These are phyloP conservation scores for Byasa hedistus DNA, from an alignment of 2,888 invertebrate genomes.

Conservation along the genomic window DNA sequence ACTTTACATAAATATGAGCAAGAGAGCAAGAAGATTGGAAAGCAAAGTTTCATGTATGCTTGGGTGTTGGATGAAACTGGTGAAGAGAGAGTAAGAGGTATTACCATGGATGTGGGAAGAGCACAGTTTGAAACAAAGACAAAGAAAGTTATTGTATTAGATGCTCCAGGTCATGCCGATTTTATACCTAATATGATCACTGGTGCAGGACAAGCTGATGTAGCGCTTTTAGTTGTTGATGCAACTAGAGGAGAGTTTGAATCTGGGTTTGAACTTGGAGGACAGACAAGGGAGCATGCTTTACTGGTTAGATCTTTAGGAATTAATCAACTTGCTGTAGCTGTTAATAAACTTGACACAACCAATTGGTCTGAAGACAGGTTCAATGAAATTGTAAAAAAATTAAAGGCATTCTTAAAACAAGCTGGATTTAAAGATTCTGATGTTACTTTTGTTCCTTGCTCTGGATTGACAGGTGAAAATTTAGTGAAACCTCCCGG, in stretches of 20 bases:
- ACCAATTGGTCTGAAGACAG: conserved; percentile 95
- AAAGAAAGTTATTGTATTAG: conserved; percentile 91
- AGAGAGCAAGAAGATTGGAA: conserved; percentile 97
- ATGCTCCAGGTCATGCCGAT: conserved; percentile 99
- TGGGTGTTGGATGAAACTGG: conserved; percentile 99
- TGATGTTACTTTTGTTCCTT: conserved; percentile 94
- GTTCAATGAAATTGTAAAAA: conserved; percentile 92
- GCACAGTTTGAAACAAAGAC: conserved; percentile 94
- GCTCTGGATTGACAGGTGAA: conserved; percentile 97
- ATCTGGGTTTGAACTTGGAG: conserved; percentile 98
- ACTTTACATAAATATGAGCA: conserved; percentile 98
- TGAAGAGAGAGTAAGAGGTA: conserved; percentile 96
- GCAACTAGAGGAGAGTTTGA: conserved; percentile 98
- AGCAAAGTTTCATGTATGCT: conserved; percentile 98
- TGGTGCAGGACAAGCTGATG: conserved; percentile 99
- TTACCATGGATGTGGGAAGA: conserved; percentile 99
- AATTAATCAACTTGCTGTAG: conserved; percentile 95
- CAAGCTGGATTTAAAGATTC: conserved; percentile 94
- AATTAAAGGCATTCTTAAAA: conserved; percentile 90
- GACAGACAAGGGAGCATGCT: conserved; percentile 98
- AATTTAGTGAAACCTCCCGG: conserved; percentile 88
- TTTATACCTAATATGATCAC: conserved; percentile 99
- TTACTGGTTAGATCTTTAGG: conserved; percentile 93
- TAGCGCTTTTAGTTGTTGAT: conserved; percentile 97
- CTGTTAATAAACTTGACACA: conserved; percentile 98